Base-by-base conservation (phyloP, 2,888 invertebrate genomes). In the Asteroscopus sphinx region DNA sequence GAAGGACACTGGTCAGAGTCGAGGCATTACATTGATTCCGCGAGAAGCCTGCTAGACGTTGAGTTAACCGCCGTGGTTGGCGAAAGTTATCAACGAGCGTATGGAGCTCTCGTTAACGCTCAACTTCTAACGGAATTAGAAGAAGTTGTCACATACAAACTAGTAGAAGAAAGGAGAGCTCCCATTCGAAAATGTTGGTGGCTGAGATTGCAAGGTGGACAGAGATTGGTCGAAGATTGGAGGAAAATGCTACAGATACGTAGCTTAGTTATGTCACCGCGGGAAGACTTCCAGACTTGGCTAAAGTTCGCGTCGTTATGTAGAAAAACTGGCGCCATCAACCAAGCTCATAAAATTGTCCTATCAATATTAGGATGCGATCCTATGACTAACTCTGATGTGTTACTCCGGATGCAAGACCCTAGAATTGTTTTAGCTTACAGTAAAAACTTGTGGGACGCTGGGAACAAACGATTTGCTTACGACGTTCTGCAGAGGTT, bases 51-150 rank as follows among this genome's bases (percentile, higher is more conserved):
- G 53, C 93, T 99, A 28, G 99, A 99, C 84, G 97, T 97, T 0
- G 99, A 99, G 83, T 89, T 99, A 54, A 99, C 99, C 0, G 98
- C 99, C 0, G 98, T 99, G 95, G 98, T 98, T 0, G 98, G 98
- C 0, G 99, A 99, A 86, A 98, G 98, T 55, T 99, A 99, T 83
- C 98, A 99, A 80, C 94, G 99, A 68, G 99, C 99, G 0, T 99
- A 98, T 81, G 98, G 97, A 9, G 97, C 98, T 3, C 98, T 99
- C 96, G 99, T 99, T 0, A 97, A 97, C 71, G 99, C 99, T 0
- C 99, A 99, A 88, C 98, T 99, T 95, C 91, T 99, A 62, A 97
- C 99, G 0, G 99, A 99, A 89, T 90, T 99, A 55, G 99, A 99
- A 87, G 99, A 99, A 94, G 98, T 98, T 0, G 98, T 99, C 45